Base-by-base conservation (phyloP, 2,888 invertebrate genomes). In the Papilio elwesi region DNA sequence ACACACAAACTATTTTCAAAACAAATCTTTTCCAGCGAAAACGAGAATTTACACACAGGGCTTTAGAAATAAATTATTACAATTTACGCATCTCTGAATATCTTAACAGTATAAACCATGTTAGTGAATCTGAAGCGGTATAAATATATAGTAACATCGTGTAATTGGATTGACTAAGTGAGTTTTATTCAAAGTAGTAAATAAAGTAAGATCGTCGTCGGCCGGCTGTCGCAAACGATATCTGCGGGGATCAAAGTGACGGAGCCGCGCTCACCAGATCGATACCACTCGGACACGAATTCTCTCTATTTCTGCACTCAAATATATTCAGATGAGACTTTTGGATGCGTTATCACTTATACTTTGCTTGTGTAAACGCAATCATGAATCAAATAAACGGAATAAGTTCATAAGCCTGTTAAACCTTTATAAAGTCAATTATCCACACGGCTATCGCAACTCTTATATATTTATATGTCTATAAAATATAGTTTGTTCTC, bases 161-260 rank as follows among this genome's bases (percentile, higher is more conserved):
- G 55, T 72, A 72, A 72, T 72, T 68, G 15, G 68, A 72, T 72
- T 68, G 72, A 55, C 48, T 68, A 68, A 72, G 72, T 68, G 72
- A 68, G 43, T 74, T 74, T 73, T 68, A 71, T 74, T 65, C 64
- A 76, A 75, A 74, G 75, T 67, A 66, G 57, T 67, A 70, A 77
- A 76, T 73, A 71, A 75, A 76, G 75, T 75, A 75, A 78, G 74
- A 74, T 53, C 74, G 52, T 57, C 52, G 76, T 77, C 78, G 76
- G 76, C 76, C 75, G 76, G 74, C 75, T 76, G 78, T 71, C 74
- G 68, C 76, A 75, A 77, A 78, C 71, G 73, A 72, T 71, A 76
- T 77, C 76, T 77, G 73, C 52, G 68, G 51, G 74, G 75, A 78
- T 79, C 78, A 79, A 79, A 79, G 77, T 66, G 65, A 52, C 59